A percentile compares a stretch with the other conserved stretches of the same genome.
phyloP scores from a whole-genome alignment of 2,113 vertebrate genomes.

The Anarhynchus alexandrinus region DNA sequence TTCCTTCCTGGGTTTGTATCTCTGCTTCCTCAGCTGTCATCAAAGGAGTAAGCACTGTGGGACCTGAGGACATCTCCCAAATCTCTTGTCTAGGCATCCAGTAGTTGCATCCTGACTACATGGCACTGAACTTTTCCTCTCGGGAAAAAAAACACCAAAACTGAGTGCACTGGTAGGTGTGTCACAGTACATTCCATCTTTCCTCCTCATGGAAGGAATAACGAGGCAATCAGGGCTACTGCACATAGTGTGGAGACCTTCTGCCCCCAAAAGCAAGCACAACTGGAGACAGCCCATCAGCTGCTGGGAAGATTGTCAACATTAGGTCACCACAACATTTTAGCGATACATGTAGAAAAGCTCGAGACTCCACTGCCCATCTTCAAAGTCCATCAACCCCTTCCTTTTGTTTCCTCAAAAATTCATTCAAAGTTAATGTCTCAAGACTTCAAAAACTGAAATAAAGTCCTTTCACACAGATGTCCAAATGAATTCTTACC shows the following conservation, averaged over 20 bases:
- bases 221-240: not conserved
- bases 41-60: not conserved
- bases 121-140: not conserved
- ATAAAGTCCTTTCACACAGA: not conserved
- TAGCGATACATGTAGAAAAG: accelerated
- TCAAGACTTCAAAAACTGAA: not conserved
- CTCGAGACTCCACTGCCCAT: not conserved
- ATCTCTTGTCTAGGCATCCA: not conserved
- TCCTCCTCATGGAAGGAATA: accelerated
- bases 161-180: accelerated
- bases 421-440: not conserved
- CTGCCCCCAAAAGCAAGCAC: not conserved
- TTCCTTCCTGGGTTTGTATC: not conserved
- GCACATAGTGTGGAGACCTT: accelerated
- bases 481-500: not conserved
- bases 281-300: not conserved
- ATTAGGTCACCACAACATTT: not conserved
- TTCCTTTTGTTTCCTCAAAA: not conserved
- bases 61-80: not conserved
- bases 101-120: not conserved
- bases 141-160: not conserved
- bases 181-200: not conserved
- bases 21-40: not conserved
- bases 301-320: not conserved
- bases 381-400: not conserved